Conservation (phyloP, 2,888 invertebrate genomes). For the Acheta domesticus region DNA sequence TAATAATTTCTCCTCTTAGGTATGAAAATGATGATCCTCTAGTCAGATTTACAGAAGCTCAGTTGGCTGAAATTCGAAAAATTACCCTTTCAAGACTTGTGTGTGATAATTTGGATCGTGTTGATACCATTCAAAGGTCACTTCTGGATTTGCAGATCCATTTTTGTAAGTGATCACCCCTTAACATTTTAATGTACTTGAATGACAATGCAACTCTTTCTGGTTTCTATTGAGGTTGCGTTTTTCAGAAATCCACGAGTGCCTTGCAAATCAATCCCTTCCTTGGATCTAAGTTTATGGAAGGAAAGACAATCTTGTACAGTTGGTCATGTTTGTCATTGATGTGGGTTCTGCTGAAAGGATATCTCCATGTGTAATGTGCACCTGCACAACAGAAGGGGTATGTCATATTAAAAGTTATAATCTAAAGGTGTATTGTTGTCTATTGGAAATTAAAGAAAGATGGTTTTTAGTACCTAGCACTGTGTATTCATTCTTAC, state of each 20-base stretch:
- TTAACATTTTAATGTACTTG: neutral
- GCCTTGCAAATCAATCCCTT: slow-evolving; percentile 44
- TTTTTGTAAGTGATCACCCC: slow-evolving; percentile 46
- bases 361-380: slow-evolving; percentile 52
- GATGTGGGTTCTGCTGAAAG: slow-evolving; percentile 48
- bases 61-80: slow-evolving; percentile 53
- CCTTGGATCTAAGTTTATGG: slow-evolving; percentile 46
- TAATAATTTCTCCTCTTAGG: slow-evolving; percentile 37
- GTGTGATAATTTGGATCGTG: slow-evolving; percentile 53
- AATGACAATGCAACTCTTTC: neutral
- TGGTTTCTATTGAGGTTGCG: neutral
- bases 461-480: too few relatives aligned
- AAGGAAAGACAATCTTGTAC: slow-evolving; percentile 48
- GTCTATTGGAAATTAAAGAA: too few relatives aligned
- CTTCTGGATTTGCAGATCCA: slow-evolving; percentile 52
- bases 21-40: slow-evolving; percentile 50
- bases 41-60: slow-evolving; percentile 50
- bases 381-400: slow-evolving; percentile 53
- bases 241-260: slow-evolving; percentile 46
- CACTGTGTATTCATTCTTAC: too few relatives aligned
- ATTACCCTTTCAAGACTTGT: slow-evolving; percentile 50
- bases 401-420: slow-evolving; percentile 41
- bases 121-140: slow-evolving; percentile 50
- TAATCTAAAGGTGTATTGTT: too few relatives aligned
- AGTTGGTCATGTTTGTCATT: slow-evolving; percentile 46